These are phyloP conservation scores for Phocoena sinus DNA, from an alignment of 2,113 vertebrate genomes.

Conservation along the genomic window DNA sequence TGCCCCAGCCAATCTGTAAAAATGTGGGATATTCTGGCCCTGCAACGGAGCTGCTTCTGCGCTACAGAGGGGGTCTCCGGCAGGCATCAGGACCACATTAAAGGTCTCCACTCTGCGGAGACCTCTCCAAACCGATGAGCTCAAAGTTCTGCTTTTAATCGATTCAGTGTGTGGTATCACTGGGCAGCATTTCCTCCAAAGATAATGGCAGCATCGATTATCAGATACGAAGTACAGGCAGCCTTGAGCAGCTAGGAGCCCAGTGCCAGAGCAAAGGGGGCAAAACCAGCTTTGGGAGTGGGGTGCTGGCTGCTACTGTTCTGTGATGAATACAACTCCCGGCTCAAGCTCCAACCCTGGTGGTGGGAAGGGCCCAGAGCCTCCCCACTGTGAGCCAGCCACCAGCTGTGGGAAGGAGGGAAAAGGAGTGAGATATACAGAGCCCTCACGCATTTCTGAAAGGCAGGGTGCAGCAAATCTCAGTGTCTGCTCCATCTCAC, in stretches of 20 bases:
- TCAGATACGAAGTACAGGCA: not conserved
- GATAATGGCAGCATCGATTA: conserved; percentile 70
- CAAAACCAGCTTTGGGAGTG: not conserved
- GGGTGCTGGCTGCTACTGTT: not conserved
- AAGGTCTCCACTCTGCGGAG: not conserved
- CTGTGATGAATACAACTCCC: not conserved
- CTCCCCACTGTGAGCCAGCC: not conserved
- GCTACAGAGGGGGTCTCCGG: not conserved
- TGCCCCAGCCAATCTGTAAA: not conserved
- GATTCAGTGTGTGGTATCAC: conserved; percentile 55
- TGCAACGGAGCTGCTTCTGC: not conserved
- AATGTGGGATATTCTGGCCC: not conserved
- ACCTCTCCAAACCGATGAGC: conserved; percentile 54
- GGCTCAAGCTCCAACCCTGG: not conserved
- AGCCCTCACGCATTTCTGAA: not conserved
- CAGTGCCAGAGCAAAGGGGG: not conserved
- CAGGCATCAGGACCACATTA: not conserved
- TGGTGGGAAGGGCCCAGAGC: not conserved
- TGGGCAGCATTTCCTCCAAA: conserved; percentile 54
- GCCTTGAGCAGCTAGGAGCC: not conserved
- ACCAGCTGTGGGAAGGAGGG: not conserved
- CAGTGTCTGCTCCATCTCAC: not conserved
- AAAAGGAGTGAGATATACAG: not conserved
- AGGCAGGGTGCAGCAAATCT: not conserved
- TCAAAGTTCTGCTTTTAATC: conserved; percentile 68